These are phyloP conservation scores for Tethya wilhelma DNA, from an alignment of 37 sponge, comb jelly and placozoan species.

Conservation along the genomic window DNA sequence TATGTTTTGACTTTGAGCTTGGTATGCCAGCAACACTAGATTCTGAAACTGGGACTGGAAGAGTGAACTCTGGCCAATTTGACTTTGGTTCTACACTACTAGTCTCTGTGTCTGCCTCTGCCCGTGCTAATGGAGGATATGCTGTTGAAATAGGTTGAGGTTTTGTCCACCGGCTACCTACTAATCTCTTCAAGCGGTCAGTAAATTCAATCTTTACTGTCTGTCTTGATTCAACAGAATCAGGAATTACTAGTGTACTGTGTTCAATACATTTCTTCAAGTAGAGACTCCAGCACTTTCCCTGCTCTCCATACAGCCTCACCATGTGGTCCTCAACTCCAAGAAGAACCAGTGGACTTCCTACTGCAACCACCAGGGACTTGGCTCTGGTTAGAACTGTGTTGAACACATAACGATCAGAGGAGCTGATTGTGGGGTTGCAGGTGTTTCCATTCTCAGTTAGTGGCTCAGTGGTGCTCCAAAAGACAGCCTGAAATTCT, in stretches of 20 bases:
- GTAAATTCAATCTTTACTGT: too few relatives aligned
- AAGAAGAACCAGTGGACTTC: slow-evolving; percentile 58
- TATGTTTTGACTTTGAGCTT: too few relatives aligned
- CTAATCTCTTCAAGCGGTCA: too few relatives aligned
- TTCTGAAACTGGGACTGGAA: too few relatives aligned
- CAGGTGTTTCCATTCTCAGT: slow-evolving; percentile 22
- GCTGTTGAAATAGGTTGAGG: too few relatives aligned
- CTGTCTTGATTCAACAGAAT: too few relatives aligned
- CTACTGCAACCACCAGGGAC: slow-evolving; percentile 66
- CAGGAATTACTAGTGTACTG: slow-evolving; percentile 24
- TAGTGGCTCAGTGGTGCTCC: slow-evolving; percentile 68
- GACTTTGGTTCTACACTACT: too few relatives aligned
- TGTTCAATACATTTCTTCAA: slow-evolving; percentile 37
- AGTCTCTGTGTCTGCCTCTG: too few relatives aligned
- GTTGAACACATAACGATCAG: slow-evolving; percentile 74
- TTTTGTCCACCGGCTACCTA: too few relatives aligned
- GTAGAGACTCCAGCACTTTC: slow-evolving; percentile 64
- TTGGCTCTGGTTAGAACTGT: slow-evolving; percentile 73
- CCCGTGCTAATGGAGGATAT: too few relatives aligned
- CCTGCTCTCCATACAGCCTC: background rate
- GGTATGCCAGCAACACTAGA: too few relatives aligned
- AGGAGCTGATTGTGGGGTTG: slow-evolving; percentile 75
- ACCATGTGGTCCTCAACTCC: slow-evolving; percentile 35
- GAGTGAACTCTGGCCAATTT: too few relatives aligned
- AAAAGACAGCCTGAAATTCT: slow-evolving; percentile 62